Evolutionary conservation across 1,140 invertebrate species (phyloP), one percentile per base, ranked within the genome.

Genomic region (Aphidius gifuensis): DNA sequence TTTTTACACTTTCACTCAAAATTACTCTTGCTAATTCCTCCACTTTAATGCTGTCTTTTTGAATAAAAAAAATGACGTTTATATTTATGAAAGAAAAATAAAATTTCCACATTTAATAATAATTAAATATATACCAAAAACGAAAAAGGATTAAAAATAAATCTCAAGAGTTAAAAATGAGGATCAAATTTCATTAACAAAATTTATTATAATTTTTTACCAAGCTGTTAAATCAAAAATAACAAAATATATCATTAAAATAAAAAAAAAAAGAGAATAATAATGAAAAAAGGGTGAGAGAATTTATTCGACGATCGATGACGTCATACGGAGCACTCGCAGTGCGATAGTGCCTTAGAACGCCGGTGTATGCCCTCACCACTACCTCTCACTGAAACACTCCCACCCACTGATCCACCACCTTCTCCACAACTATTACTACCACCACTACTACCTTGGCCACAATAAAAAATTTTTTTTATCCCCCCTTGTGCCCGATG

Each of bases 311-410:
- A 62, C 69, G 69, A 71, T 71, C 69, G 67, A 71, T 71, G 69
- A 71, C 67, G 66, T 71, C 58, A 60, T 40, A 50, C 69, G 64
- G 63, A 68, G 69, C 65, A 66, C 67, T 62, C 67, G 63, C 64
- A 65, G 62, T 66, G 66, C 65, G 65, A 64, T 62, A 66, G 65
- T 51, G 62, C 59, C 65, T 67, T 57, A 67, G 61, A 64, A 66
- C 61, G 53, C 9, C 39, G 53, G 39, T 55, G 53, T 40, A 42
- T 40, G 0, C 40, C 44, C 49, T 50, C 49, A 16, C 21, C 40
- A 47, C 42, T 42, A n/a, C 32, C 38, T 40, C 39, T 49, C n/a
- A 39, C 48, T 50, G 4, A 53, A 53, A 40, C 38, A 39, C 50
- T 39, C 50, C 16, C 50, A 23, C 6, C 50, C 50, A 4, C 32